Percentiles rank a stretch among this genome's conserved stretches.
Conservation (phyloP, 2,888 invertebrate species). For the Cistogaster globosa region DNA sequence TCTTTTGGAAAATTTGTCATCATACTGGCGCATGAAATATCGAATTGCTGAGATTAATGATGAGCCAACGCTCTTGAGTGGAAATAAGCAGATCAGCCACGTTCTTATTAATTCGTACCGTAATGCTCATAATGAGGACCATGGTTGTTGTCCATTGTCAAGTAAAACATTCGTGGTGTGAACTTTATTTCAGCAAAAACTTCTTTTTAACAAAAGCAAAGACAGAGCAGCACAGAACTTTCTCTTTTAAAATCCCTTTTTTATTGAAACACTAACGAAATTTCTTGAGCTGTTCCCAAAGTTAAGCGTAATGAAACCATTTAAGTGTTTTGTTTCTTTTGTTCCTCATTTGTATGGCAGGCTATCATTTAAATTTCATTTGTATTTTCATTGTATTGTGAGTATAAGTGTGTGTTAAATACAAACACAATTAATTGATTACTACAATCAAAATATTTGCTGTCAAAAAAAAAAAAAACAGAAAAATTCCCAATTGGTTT, state of each 20-base stretch:
- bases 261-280: background rate
- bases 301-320: slow-evolving; percentile 30
- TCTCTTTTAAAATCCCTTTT: background rate
- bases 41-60: too few relatives aligned
- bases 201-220: too few relatives aligned
- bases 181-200: background rate
- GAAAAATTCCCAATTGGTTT: slow-evolving; percentile 79
- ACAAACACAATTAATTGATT: slow-evolving; percentile 72
- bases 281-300: background rate
- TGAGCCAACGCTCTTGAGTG: too few relatives aligned
- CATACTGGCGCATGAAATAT: too few relatives aligned
- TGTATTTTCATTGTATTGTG: slow-evolving; percentile 5
- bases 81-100: too few relatives aligned
- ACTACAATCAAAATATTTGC: slow-evolving; percentile 79
- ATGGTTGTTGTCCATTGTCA: too few relatives aligned
- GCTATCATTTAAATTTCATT: slow-evolving; percentile 62
- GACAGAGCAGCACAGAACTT: too few relatives aligned
- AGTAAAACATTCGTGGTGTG: too few relatives aligned
- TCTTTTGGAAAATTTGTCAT: too few relatives aligned
- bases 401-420: slow-evolving; percentile 31
- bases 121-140: too few relatives aligned
- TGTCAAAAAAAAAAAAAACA: slow-evolving; percentile 53
- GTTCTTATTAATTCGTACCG: too few relatives aligned
- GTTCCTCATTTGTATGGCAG: background rate
- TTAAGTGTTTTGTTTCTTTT: slow-evolving; percentile 20